A percentile compares a stretch with the other conserved stretches of the same genome.
Conservation (phyloP, 2,113 vertebrate genomes). For the Centrocercus urophasianus region DNA sequence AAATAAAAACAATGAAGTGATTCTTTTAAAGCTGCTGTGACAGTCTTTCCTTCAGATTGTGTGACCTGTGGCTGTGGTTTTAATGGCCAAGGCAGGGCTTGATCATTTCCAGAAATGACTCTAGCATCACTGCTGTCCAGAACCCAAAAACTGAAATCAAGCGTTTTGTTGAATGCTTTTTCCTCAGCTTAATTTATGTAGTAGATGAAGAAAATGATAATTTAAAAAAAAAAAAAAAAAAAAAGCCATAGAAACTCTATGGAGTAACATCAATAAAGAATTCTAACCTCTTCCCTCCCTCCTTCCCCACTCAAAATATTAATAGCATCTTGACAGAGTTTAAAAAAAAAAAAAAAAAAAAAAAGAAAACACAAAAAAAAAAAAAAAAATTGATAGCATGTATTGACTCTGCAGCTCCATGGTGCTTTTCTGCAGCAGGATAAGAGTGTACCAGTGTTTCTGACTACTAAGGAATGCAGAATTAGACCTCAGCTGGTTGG, state of each 20-base stretch:
- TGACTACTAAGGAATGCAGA: conserved; percentile 11
- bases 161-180: not conserved
- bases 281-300: not conserved
- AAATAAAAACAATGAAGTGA: not conserved
- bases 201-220: not conserved
- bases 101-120: not conserved
- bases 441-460: not conserved
- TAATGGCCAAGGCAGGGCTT: not conserved
- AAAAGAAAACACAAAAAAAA: not conserved
- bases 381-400: conserved; percentile 10
- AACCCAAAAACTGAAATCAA: not conserved
- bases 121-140: not conserved
- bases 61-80: not conserved
- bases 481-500: not conserved
- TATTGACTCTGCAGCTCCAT: conserved; percentile 4
- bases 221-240: not conserved
- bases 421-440: not conserved
- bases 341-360: not conserved
- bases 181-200: not conserved
- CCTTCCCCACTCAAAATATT: conserved; percentile 45
- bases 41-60: not conserved
- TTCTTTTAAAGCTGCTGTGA: not conserved
- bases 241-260: not conserved
- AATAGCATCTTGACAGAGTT: conserved; percentile 19
- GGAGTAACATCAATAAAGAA: not conserved